Evolutionary conservation across 2,797 vertebrate species (phyloP).

Genomic region (Columba guinea): DNA sequence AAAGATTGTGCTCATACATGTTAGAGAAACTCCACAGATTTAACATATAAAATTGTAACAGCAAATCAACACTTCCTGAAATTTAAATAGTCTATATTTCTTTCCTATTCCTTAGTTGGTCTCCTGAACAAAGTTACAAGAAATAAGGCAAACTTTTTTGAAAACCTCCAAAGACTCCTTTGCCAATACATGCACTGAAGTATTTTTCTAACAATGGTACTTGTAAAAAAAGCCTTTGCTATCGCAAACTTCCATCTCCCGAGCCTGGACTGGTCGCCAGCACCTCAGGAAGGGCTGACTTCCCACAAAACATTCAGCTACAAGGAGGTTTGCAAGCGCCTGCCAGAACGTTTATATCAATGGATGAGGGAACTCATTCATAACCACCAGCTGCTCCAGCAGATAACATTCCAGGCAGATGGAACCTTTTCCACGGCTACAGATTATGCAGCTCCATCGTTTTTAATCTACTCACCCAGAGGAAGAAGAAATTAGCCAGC

Average conservation of each 20-base stretch:
- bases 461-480: background rate
- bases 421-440: background rate
- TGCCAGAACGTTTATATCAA: background rate
- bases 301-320: background rate
- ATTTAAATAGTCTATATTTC: background rate
- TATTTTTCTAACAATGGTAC: accelerated
- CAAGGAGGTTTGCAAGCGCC: background rate
- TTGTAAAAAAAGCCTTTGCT: background rate
- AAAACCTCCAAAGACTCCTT: background rate
- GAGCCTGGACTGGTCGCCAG: background rate
- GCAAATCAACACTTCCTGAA: background rate
- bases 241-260: background rate
- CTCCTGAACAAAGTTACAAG: background rate
- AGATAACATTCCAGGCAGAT: conserved; percentile 25
- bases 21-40: background rate
- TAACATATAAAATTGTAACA: background rate
- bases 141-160: background rate
- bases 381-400: background rate
- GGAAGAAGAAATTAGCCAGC: background rate
- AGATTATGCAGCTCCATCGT: background rate
- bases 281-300: background rate
- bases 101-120: background rate
- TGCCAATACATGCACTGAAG: background rate
- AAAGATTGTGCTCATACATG: background rate
- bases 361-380: conserved; percentile 43